These are phyloP conservation scores for Corythornis vintsioides DNA, from an alignment of 2,113 vertebrate species.

Conservation along the genomic window DNA sequence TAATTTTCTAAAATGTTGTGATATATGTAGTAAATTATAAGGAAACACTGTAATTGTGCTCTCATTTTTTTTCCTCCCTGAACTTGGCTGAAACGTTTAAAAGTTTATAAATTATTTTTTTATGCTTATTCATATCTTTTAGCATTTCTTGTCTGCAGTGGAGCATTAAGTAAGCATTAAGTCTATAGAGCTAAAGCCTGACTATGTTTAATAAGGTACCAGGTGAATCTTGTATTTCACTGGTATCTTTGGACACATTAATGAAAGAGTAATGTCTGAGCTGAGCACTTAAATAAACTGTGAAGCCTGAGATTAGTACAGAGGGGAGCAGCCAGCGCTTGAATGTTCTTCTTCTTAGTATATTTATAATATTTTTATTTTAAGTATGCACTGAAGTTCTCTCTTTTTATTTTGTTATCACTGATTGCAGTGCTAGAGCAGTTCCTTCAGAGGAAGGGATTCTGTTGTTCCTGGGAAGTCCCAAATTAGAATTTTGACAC, in stretches of 20 bases:
- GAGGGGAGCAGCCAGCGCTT: neutral
- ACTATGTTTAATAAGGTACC: neutral
- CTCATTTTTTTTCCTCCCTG: neutral
- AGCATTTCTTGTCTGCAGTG: neutral
- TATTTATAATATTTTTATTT: neutral
- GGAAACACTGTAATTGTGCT: neutral
- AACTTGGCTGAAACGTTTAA: neutral
- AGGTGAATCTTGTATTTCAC: neutral
- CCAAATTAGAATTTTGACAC: neutral
- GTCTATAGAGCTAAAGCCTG: neutral
- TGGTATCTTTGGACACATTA: neutral
- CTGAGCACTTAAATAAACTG: neutral
- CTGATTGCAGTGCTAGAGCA: neutral
- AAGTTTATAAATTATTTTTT: neutral
- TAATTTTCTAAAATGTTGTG: neutral
- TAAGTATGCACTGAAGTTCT: neutral
- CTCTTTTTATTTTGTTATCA: neutral
- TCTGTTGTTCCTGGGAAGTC: neutral
- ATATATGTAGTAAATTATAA: neutral
- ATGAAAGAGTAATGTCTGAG: neutral
- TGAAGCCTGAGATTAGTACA: neutral
- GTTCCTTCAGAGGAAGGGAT: neutral
- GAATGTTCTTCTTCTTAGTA: neutral
- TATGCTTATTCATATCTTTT: neutral
- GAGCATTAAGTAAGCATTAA: neutral